These are phyloP conservation scores for Lagorchestes hirsutus DNA, from an alignment of 2,797 vertebrate genomes.

Conservation along the genomic window DNA sequence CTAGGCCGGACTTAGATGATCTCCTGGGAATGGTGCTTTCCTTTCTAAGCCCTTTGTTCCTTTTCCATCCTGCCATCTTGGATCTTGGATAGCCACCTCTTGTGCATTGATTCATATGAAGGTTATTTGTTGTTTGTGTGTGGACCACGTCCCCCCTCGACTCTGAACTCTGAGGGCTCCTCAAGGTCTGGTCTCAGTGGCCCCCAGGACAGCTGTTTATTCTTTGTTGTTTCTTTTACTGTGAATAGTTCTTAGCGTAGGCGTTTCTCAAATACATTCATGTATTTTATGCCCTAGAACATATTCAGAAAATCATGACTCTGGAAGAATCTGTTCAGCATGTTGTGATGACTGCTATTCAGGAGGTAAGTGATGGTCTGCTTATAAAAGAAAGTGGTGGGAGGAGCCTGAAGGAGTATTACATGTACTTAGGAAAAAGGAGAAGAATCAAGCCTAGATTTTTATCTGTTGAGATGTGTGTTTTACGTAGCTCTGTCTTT, in stretches of 20 bases:
- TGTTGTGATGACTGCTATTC: constrained; percentile 99
- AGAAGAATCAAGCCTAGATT: not conserved
- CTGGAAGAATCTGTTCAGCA: constrained; percentile 98
- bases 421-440: not conserved
- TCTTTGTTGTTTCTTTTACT: not conserved
- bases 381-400: not conserved
- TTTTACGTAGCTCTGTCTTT: not conserved
- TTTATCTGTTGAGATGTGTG: not conserved
- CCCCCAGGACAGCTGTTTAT: not conserved
- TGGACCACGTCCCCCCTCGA: not conserved
- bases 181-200: no score
- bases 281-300: constrained; percentile 87
- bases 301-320: constrained; percentile 99
- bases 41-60: not conserved
- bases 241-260: not conserved
- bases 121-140: not conserved
- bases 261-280: not conserved
- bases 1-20: not conserved
- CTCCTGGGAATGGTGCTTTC: not conserved
- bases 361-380: constrained; percentile 90
- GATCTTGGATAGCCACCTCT: not conserved
- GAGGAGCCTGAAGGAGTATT: not conserved
- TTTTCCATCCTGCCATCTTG: not conserved
- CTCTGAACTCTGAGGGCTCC: not conserved
- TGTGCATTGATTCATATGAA: not conserved